phyloP scores from a whole-genome alignment of 2,113 vertebrate species.

The Porphyrio hochstetteri region DNA sequence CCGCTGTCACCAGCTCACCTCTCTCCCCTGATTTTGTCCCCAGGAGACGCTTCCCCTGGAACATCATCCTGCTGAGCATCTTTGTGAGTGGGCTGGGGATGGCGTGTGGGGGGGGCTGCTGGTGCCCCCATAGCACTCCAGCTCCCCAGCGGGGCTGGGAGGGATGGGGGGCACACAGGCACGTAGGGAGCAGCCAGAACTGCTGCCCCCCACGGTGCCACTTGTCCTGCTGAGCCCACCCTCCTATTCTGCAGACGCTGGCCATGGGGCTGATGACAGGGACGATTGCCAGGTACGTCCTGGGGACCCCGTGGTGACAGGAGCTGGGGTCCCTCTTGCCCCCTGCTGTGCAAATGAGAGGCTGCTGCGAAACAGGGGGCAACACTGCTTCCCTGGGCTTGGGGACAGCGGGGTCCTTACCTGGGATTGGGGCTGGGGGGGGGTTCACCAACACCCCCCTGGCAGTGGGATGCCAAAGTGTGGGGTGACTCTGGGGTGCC shows the following conservation, averaged over 20 bases:
- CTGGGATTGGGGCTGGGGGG: fast-evolving
- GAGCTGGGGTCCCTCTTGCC: background rate
- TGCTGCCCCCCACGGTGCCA: background rate
- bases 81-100: slow-evolving; percentile 83
- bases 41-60: slow-evolving; percentile 94
- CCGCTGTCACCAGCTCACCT: background rate
- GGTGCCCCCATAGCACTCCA: background rate
- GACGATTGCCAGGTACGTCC: slow-evolving; percentile 84
- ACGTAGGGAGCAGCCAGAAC: background rate
- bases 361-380: background rate
- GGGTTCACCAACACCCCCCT: background rate
- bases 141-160: background rate
- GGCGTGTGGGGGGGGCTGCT: background rate
- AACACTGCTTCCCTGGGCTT: background rate
- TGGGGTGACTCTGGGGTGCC: background rate
- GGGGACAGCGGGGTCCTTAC: background rate
- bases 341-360: fast-evolving
- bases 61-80: slow-evolving; percentile 86
- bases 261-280: slow-evolving; percentile 92
- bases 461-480: background rate
- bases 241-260: slow-evolving; percentile 80
- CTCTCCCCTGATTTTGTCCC: fast-evolving
- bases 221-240: background rate
- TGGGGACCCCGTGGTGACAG: fast-evolving
- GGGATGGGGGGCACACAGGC: background rate